phyloP scores from a whole-genome alignment of 2,113 vertebrate genomes.

The Glareola pratincola region DNA sequence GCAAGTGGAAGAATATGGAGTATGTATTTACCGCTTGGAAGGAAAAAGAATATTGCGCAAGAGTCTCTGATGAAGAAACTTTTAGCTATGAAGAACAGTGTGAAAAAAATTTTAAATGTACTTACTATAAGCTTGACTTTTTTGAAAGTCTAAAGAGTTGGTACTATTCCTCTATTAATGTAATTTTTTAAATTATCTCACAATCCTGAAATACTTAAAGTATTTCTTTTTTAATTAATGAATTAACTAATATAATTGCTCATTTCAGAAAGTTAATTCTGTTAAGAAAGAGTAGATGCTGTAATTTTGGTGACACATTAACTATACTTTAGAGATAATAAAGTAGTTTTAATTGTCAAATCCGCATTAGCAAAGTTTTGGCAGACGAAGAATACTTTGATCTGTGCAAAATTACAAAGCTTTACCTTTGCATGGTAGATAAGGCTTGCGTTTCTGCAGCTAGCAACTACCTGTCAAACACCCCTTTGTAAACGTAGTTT shows the following conservation, averaged over 20 bases:
- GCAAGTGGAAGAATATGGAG: background rate
- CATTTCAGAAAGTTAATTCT: slow-evolving; percentile 15
- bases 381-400: background rate
- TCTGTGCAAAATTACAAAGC: background rate
- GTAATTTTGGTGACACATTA: background rate
- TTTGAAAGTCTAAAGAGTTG: background rate
- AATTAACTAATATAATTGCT: slow-evolving; percentile 11
- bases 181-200: background rate
- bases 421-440: background rate
- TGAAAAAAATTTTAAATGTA: background rate
- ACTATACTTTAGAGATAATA: background rate
- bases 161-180: background rate
- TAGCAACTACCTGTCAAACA: background rate
- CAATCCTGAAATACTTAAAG: background rate
- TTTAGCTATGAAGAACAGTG: background rate
- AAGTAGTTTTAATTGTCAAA: background rate
- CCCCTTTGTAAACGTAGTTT: background rate
- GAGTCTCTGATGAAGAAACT: background rate
- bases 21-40: background rate
- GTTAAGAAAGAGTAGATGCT: background rate
- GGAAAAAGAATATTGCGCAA: background rate
- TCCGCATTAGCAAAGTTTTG: background rate
- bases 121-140: background rate
- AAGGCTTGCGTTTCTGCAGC: background rate
- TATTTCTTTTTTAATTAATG: slow-evolving; percentile 2